Evolutionary conservation across 23 tunicate genomes (phyloP).

Genomic region (Ciona savignyi): DNA sequence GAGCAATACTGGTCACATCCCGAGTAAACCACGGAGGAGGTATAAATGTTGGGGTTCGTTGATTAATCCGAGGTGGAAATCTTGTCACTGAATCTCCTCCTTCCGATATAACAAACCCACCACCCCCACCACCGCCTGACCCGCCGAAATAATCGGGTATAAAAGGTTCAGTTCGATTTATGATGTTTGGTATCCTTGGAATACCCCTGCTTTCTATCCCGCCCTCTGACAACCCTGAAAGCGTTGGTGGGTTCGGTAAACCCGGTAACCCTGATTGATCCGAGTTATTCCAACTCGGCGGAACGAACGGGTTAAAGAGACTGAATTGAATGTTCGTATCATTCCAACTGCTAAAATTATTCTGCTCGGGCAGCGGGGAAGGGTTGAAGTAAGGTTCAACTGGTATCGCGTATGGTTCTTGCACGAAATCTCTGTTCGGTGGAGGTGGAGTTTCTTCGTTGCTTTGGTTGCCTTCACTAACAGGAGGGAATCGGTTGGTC

Average conservation of each 20-base stretch:
- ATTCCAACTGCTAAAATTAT: not conserved
- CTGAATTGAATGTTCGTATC: not conserved
- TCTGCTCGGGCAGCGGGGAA: not conserved
- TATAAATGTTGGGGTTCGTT: too few relatives aligned
- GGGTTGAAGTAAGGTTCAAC: too few relatives aligned
- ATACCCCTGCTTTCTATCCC: not conserved
- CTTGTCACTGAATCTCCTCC: not conserved
- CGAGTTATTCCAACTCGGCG: not conserved
- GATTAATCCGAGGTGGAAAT: not conserved
- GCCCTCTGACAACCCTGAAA: not conserved
- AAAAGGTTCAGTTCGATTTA: not conserved
- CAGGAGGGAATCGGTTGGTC: not conserved
- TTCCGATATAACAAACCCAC: not conserved
- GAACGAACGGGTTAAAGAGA: not conserved
- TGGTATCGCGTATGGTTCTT: not conserved
- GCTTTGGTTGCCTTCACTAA: not conserved
- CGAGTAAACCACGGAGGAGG: too few relatives aligned
- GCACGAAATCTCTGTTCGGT: not conserved
- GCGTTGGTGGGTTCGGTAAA: too few relatives aligned
- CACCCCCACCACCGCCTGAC: not conserved
- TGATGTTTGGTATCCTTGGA: not conserved
- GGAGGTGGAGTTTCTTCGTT: not conserved
- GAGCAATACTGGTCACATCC: too few relatives aligned
- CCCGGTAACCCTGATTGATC: not conserved
- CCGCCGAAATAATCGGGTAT: not conserved